phyloP scores from a whole-genome alignment of 2,113 vertebrate genomes.

The Chamaea fasciata region DNA sequence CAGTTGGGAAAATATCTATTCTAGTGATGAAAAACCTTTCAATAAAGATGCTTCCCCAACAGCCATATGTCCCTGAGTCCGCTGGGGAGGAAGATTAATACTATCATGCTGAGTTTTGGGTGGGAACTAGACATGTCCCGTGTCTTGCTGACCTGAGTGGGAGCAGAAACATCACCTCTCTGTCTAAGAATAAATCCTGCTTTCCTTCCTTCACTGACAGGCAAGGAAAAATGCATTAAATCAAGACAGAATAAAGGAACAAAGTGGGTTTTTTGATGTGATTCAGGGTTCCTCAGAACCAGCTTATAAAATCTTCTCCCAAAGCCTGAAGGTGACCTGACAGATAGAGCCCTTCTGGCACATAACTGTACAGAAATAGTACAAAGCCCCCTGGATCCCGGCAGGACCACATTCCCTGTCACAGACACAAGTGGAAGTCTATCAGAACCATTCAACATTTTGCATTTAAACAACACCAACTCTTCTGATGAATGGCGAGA shows the following conservation, averaged over 20 bases:
- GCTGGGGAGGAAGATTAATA: not conserved
- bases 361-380: not conserved
- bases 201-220: not conserved
- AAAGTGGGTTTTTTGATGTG: not conserved
- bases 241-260: not conserved
- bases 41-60: not conserved
- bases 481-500: not conserved
- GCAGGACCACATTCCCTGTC: not conserved
- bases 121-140: not conserved
- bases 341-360: not conserved
- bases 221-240: not conserved
- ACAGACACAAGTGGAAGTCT: not conserved
- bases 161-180: not conserved
- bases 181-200: not conserved
- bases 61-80: not conserved
- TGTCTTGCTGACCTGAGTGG: not conserved
- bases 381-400: not conserved
- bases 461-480: not conserved
- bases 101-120: not conserved
- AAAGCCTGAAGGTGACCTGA: not conserved
- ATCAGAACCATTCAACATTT: not conserved
- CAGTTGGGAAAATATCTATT: not conserved
- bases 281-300: not conserved
- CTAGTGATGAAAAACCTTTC: not conserved
- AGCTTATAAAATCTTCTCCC: not conserved